phyloP scores from a whole-genome alignment of 2,888 invertebrate species.

The Zonitis immaculata region DNA sequence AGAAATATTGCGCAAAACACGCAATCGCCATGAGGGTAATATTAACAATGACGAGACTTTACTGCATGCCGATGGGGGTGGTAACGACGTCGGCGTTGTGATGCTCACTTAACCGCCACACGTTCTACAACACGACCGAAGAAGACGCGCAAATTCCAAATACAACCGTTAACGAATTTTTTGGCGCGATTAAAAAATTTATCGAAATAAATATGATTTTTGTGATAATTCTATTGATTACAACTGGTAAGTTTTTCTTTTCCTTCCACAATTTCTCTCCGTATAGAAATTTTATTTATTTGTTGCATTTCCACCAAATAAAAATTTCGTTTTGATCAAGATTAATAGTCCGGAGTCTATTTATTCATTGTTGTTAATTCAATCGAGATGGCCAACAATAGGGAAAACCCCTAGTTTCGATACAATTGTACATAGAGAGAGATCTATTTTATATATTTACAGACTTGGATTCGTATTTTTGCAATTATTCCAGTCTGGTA shows the following conservation, averaged over 20 bases:
- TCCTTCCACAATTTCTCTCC: neutral
- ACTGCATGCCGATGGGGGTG: slow-evolving; percentile 22
- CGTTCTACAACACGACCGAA: slow-evolving; percentile 7
- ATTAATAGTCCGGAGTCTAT: neutral
- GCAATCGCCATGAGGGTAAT: slow-evolving; percentile 17
- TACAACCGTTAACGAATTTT: neutral
- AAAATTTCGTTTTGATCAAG: neutral
- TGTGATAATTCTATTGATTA: slow-evolving; percentile 2
- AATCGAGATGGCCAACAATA: neutral
- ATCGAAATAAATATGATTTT: slow-evolving; percentile 6
- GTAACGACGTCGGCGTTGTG: slow-evolving; percentile 27
- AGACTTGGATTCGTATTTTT: neutral
- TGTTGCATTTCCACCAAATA: neutral
- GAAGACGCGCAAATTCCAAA: slow-evolving; percentile 1
- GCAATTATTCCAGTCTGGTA: neutral
- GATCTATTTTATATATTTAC: no score
- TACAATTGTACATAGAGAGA: no score
- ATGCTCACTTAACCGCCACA: slow-evolving; percentile 25
- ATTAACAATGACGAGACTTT: slow-evolving; percentile 4
- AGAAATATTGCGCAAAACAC: slow-evolving; percentile 12
- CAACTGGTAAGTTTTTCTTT: slow-evolving; percentile 4
- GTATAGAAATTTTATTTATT: no score
- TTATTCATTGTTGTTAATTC: neutral
- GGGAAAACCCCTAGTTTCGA: neutral
- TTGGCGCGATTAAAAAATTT: no score